A percentile compares a stretch with the other conserved stretches of the same genome.
phyloP scores from a whole-genome alignment of 92 coral and sea anemone genomes.

The Plumapathes pennacea region DNA sequence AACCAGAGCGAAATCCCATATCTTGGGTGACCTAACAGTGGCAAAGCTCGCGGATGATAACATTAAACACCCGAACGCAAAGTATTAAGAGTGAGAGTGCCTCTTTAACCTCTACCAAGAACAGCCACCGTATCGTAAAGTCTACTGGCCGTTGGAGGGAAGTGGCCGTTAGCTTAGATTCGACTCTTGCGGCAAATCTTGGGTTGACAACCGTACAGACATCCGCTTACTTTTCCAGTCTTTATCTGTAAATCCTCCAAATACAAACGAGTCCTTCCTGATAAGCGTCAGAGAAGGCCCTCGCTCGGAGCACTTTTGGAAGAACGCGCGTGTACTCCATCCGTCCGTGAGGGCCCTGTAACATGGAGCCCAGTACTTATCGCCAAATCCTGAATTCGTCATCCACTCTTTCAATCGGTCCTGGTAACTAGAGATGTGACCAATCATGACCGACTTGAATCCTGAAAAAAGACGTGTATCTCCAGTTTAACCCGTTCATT shows the following conservation, averaged over 20 bases:
- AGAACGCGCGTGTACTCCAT: constrained; percentile 22
- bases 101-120: too few relatives aligned
- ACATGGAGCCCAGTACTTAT: constrained; percentile 50
- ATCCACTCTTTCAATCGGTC: constrained; percentile 21
- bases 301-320: constrained; percentile 23
- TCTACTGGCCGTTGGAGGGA: too few relatives aligned
- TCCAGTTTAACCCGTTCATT: too few relatives aligned
- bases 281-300: constrained; percentile 42
- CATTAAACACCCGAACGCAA: too few relatives aligned
- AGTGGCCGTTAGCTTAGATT: too few relatives aligned
- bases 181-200: too few relatives aligned
- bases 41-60: too few relatives aligned
- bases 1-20: too few relatives aligned
- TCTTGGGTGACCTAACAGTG: too few relatives aligned
- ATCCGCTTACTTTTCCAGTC: constrained; percentile 54
- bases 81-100: too few relatives aligned
- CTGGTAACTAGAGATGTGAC: constrained; percentile 33
- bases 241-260: constrained; percentile 57
- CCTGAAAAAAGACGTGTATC: constrained; percentile 22
- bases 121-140: too few relatives aligned
- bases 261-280: constrained; percentile 20
- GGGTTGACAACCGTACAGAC: too few relatives aligned
- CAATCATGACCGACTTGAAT: constrained; percentile 28
- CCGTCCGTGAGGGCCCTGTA: constrained; percentile 28
- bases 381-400: constrained; percentile 21